Conservation (phyloP, 2,888 invertebrate genomes). For the Tinea semifulvella region DNA sequence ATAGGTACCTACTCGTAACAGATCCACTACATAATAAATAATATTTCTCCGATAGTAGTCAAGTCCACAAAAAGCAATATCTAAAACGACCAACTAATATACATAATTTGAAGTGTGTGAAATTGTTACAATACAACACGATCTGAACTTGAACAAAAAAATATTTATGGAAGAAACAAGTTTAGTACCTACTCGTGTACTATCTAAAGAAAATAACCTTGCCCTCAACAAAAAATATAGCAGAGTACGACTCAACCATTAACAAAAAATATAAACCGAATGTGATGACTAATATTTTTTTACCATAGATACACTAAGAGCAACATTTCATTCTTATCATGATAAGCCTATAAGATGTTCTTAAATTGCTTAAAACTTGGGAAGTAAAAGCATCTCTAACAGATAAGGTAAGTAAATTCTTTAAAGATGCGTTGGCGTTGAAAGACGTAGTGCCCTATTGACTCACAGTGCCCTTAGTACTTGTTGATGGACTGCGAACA, state of each 20-base stretch:
- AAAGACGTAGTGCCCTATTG: background rate
- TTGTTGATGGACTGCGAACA: background rate
- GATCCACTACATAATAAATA: no score
- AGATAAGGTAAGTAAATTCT: background rate
- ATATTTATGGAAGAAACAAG: background rate
- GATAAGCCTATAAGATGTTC: background rate
- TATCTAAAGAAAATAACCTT: slow-evolving; percentile 2
- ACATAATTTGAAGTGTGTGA: no score
- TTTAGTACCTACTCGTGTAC: no score
- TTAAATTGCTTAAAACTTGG: slow-evolving; percentile 1
- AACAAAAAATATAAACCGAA: no score
- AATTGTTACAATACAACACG: no score
- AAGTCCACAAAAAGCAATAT: no score
- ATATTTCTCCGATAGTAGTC: no score
- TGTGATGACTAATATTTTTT: no score
- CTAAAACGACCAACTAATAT: no score
- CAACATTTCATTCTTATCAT: slow-evolving; percentile 3
- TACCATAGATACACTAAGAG: background rate
- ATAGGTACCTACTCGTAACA: no score
- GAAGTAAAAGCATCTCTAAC: background rate
- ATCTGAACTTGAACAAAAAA: background rate
- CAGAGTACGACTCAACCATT: background rate
- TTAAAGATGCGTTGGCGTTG: slow-evolving; percentile 3
- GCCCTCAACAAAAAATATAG: background rate
- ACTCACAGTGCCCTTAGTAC: background rate